These are phyloP conservation scores for Acipenser oxyrinchus DNA, from an alignment of 2,797 vertebrate genomes.

Conservation along the genomic window DNA sequence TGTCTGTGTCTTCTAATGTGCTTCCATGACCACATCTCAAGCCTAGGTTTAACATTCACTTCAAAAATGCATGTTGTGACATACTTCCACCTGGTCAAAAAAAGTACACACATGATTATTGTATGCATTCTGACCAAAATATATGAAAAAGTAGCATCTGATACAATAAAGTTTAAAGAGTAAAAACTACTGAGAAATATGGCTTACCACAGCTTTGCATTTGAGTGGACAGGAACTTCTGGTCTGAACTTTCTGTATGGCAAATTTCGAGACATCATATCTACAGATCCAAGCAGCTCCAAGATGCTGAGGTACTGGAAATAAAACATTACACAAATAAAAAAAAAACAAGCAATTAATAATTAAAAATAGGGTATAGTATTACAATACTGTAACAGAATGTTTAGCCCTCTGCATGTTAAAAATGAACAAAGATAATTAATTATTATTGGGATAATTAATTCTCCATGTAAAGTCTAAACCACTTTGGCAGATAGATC, in stretches of 20 bases:
- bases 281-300: constrained; percentile 89
- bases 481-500: no score
- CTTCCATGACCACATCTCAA: constrained; percentile 94
- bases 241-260: constrained; percentile 91
- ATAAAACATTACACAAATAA: constrained; percentile 9
- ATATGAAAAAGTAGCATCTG: no score
- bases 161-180: no score
- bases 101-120: no score
- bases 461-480: no score
- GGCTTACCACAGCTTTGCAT: constrained; percentile 73
- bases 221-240: constrained; percentile 59
- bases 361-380: no score
- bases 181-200: no score
- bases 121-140: no score
- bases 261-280: constrained; percentile 91
- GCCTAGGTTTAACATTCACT: constrained; percentile 77
- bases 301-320: constrained; percentile 90
- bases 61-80: constrained; percentile 74
- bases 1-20: constrained; percentile 70
- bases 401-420: no score
- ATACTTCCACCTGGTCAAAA: constrained; percentile 76
- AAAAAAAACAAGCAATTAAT: not conserved
- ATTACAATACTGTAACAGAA: no score
- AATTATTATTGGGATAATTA: no score
- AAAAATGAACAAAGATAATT: no score